Evolutionary conservation across 2,888 invertebrate species (phyloP).

Genomic region (Nasonia oneida): DNA sequence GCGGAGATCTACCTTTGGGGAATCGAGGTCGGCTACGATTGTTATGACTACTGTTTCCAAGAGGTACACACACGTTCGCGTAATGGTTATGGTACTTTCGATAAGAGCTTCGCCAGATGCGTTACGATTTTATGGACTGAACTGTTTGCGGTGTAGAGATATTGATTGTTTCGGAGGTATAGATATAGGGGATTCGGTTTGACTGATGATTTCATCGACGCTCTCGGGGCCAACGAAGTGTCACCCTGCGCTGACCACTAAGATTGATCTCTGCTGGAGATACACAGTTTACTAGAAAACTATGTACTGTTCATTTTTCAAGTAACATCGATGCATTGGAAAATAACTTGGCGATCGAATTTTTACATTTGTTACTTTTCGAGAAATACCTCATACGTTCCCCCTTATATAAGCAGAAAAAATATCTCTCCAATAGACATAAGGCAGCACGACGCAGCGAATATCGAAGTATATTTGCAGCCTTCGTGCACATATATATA

Average conservation of each 20-base stretch:
- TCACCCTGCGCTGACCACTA: neutral
- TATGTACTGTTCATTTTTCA: too few relatives aligned
- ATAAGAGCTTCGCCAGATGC: neutral
- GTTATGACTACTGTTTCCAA: neutral
- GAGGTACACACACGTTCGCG: neutral
- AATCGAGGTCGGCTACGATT: neutral
- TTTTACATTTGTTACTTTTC: neutral
- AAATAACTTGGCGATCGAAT: neutral
- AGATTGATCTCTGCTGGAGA: neutral
- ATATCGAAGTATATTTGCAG: constrained; percentile 5
- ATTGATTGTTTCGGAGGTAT: neutral
- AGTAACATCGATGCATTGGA: neutral
- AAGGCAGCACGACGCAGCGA: neutral
- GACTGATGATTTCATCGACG: neutral
- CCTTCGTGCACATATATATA: neutral
- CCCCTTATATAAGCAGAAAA: neutral
- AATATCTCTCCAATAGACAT: neutral
- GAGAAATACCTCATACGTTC: neutral
- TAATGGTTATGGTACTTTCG: neutral
- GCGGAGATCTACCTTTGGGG: neutral
- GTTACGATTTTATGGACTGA: neutral
- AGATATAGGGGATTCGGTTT: neutral
- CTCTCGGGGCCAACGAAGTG: neutral
- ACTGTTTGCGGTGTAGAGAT: neutral
- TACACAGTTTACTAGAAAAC: too few relatives aligned